phyloP scores from a whole-genome alignment of 2,113 vertebrate species.

The Notarius quadriscutis region DNA sequence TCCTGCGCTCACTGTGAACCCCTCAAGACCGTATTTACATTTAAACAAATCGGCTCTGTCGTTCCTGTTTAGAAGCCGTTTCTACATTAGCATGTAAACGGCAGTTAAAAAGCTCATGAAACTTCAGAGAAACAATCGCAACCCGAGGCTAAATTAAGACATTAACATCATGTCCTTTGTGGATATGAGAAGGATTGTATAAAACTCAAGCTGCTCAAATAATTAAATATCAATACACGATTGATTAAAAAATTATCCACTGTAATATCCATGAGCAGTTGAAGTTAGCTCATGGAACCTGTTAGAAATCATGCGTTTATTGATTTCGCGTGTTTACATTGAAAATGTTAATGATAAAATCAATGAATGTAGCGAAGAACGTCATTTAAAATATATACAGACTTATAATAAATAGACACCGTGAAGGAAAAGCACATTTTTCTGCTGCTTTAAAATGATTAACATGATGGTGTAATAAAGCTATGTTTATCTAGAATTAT shows the following conservation, averaged over 20 bases:
- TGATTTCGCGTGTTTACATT: neutral
- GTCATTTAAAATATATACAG: no score
- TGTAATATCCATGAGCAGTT: neutral
- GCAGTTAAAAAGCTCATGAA: slow-evolving; percentile 3
- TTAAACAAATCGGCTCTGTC: slow-evolving; percentile 38
- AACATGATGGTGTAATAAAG: neutral
- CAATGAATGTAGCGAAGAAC: neutral
- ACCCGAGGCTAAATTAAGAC: neutral
- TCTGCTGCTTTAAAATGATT: neutral
- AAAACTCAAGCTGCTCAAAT: neutral
- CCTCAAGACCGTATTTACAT: slow-evolving; percentile 45
- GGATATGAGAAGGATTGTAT: neutral
- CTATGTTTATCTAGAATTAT: neutral
- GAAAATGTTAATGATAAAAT: neutral
- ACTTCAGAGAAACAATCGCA: neutral
- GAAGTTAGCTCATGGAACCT: neutral
- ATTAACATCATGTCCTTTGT: neutral
- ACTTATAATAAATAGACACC: neutral
- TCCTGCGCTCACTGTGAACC: slow-evolving; percentile 27
- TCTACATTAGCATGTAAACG: slow-evolving; percentile 46
- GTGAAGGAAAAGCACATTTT: neutral
- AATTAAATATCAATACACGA: neutral
- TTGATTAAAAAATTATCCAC: neutral
- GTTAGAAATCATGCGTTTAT: neutral
- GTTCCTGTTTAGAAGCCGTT: slow-evolving; percentile 29